phyloP scores from a whole-genome alignment of 2,888 invertebrate species.

The Drosophila demipolita region DNA sequence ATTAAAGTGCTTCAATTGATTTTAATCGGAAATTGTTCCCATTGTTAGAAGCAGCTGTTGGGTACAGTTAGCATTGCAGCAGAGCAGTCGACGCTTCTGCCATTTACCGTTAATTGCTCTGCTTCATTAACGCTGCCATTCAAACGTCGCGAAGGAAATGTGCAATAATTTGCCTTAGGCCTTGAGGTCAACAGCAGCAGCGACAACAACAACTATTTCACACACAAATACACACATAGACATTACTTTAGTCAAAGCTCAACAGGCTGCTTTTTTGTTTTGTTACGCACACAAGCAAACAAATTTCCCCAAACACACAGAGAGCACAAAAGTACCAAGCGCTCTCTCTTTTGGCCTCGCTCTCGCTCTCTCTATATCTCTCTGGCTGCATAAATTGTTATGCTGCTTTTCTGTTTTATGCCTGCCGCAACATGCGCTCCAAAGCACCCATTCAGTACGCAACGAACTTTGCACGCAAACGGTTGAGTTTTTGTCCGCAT shows the following conservation, averaged over 20 bases:
- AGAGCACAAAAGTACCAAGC: constrained; percentile 35
- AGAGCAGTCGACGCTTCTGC: constrained; percentile 26
- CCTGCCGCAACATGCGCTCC: constrained; percentile 67
- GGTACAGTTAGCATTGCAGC: constrained; percentile 57
- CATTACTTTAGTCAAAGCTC: constrained; percentile 50
- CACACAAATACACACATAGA: constrained; percentile 13
- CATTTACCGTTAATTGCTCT: constrained; percentile 54
- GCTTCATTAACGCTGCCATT: constrained; percentile 76
- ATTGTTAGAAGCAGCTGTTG: constrained; percentile 64
- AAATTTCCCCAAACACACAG: constrained; percentile 70
- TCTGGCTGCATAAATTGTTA: constrained; percentile 45
- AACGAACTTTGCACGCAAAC: constrained; percentile 73
- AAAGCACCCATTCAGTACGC: constrained; percentile 61
- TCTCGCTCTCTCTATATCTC: constrained; percentile 6
- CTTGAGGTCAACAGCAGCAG: constrained; percentile 53
- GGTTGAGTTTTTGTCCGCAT: constrained; percentile 42
- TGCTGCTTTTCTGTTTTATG: constrained; percentile 39
- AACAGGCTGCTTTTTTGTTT: constrained; percentile 71
- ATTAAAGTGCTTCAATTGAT: constrained; percentile 82
- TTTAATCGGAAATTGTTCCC: constrained; percentile 79
- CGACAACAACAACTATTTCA: constrained; percentile 10
- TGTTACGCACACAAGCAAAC: constrained; percentile 3
- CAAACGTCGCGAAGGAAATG: constrained; percentile 70
- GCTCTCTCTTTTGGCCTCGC: constrained; percentile 4
- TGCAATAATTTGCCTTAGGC: constrained; percentile 70